phyloP scores from a whole-genome alignment of 2,797 vertebrate species.

The Trachops cirrhosus region DNA sequence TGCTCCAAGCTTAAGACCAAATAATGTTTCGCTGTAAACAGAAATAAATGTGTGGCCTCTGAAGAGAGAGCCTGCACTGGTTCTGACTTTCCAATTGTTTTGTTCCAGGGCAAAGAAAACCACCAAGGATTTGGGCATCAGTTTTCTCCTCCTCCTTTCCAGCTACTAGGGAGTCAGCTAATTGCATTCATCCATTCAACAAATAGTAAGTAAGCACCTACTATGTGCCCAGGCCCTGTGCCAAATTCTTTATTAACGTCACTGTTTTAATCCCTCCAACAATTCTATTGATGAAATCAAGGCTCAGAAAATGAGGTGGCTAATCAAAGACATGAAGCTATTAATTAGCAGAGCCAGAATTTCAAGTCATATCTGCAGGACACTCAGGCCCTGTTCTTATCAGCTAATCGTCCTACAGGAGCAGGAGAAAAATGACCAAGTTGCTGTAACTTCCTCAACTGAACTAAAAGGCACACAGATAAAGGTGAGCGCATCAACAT shows the following conservation, averaged over 20 bases:
- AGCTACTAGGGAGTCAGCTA: neutral
- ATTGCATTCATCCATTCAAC: neutral
- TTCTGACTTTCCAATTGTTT: neutral
- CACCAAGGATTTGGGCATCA: neutral
- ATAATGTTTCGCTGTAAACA: neutral
- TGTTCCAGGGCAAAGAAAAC: neutral
- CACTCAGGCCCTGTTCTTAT: neutral
- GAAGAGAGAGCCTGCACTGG: neutral
- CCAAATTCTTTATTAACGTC: neutral
- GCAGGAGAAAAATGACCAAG: slow-evolving; percentile 15
- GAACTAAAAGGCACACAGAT: neutral
- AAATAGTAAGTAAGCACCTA: neutral
- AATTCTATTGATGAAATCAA: neutral
- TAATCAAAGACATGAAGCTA: neutral
- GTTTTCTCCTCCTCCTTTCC: neutral
- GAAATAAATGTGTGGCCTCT: neutral
- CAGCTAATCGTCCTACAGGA: neutral
- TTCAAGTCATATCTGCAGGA: neutral
- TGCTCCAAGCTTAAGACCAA: slow-evolving; percentile 20
- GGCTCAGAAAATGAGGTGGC: neutral
- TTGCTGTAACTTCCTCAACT: neutral
- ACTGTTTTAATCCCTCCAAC: neutral
- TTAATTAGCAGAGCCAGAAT: neutral
- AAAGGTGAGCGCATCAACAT: neutral
- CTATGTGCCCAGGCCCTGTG: neutral